Evolutionary conservation across 2,113 vertebrate genomes (phyloP).

Genomic region (Erythrolamprus reginae): DNA sequence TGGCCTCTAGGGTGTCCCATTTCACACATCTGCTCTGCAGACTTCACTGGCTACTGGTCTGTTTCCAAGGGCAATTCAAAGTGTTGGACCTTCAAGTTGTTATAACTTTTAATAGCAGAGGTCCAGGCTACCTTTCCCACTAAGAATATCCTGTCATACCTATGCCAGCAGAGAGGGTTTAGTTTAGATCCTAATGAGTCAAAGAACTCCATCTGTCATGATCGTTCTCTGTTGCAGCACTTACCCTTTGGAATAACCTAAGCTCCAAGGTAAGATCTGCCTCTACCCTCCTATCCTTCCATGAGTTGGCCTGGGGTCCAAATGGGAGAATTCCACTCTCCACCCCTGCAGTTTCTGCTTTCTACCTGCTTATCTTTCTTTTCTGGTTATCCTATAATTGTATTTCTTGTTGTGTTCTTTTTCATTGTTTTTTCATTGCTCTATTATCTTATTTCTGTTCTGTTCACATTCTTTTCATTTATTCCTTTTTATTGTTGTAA

Average conservation of each 20-base stretch:
- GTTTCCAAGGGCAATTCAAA: not conserved
- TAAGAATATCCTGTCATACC: not conserved
- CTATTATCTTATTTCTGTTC: not conserved
- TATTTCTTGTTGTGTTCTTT: not conserved
- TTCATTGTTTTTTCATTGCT: not conserved
- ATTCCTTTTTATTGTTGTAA: not conserved
- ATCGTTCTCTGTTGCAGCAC: not conserved
- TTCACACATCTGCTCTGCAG: not conserved
- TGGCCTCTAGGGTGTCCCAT: not conserved
- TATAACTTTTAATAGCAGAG: not conserved
- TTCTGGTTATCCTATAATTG: not conserved
- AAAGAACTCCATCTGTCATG: not conserved
- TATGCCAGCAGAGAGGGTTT: not conserved
- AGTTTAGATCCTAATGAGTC: not conserved
- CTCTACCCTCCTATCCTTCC: not conserved
- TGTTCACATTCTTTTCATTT: not conserved
- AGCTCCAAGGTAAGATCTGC: not conserved
- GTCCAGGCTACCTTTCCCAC: not conserved
- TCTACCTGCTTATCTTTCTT: not conserved
- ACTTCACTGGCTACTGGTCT: not conserved
- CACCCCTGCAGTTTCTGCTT: not conserved
- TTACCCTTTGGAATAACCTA: not conserved
- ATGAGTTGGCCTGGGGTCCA: not conserved
- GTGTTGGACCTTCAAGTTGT: not conserved
- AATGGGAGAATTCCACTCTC: not conserved